Percentiles rank a stretch among this genome's conserved stretches.
phyloP scores from a whole-genome alignment of 2,888 invertebrate species.

The Cerastis leucographa region DNA sequence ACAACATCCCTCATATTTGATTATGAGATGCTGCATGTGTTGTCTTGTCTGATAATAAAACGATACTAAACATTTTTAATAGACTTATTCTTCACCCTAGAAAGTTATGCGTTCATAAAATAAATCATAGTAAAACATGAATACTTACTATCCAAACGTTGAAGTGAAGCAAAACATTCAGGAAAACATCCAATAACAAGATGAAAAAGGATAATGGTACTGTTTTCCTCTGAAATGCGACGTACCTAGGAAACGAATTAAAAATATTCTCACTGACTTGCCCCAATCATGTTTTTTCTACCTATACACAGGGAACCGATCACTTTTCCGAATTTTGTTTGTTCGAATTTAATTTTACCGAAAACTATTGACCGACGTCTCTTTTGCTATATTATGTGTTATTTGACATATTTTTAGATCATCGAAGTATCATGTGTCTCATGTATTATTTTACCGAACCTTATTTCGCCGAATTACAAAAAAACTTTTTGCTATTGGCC shows the following conservation, averaged over 20 bases:
- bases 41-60: slow-evolving; percentile 47
- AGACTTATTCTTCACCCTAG: slow-evolving; percentile 23
- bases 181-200: neutral
- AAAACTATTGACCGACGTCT: no score
- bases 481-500: no score
- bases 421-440: no score
- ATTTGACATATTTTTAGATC: no score
- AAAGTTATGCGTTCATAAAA: neutral
- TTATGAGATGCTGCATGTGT: slow-evolving; percentile 5
- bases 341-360: no score
- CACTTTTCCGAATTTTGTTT: no score
- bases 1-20: slow-evolving; percentile 1
- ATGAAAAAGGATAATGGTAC: neutral
- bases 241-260: neutral
- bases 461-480: no score
- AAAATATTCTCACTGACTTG: neutral
- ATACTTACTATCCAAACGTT: neutral
- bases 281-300: neutral
- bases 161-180: neutral
- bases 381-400: no score
- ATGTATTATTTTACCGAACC: no score
- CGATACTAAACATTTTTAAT: slow-evolving; percentile 10
- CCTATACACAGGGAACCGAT: no score
- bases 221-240: neutral
- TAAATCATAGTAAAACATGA: neutral